These are phyloP conservation scores for Zeugodacus cucurbitae DNA, from an alignment of 1,140 invertebrate genomes.

Conservation along the genomic window DNA sequence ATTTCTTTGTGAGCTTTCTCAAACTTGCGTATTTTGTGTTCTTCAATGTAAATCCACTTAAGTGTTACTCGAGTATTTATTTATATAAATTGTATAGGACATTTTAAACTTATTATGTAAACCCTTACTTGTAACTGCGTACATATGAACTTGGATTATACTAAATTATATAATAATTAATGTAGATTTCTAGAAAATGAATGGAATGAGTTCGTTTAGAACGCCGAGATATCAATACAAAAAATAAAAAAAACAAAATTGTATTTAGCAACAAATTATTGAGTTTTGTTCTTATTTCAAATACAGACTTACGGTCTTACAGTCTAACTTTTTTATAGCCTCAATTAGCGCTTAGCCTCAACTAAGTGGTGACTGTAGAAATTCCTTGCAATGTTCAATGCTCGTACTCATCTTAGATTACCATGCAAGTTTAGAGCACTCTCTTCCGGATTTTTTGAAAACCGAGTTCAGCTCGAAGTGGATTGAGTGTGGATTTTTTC, in stretches of 20 bases:
- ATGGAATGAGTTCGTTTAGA: not conserved
- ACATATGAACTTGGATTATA: not conserved
- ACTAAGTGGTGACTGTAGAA: no score
- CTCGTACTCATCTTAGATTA: no score
- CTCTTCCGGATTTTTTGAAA: no score
- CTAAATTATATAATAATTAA: constrained; percentile 3
- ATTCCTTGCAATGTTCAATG: no score
- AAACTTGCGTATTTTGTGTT: not conserved
- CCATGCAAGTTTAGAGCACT: no score
- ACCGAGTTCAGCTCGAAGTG: no score
- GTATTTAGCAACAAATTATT: not conserved
- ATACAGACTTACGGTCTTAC: no score
- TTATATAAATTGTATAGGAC: not conserved
- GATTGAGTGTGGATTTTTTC: no score
- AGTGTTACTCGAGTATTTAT: not conserved
- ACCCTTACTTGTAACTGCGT: not conserved
- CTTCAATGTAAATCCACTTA: not conserved
- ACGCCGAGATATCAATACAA: not conserved
- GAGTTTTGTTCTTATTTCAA: not conserved
- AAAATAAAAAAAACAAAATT: not conserved
- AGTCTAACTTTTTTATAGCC: no score
- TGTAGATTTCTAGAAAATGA: constrained; percentile 24
- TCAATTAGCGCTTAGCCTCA: no score
- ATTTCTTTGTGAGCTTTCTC: not conserved
- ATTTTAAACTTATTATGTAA: not conserved